Evolutionary conservation across 2,113 vertebrate genomes (phyloP).

Genomic region (Ciconia maguari): DNA sequence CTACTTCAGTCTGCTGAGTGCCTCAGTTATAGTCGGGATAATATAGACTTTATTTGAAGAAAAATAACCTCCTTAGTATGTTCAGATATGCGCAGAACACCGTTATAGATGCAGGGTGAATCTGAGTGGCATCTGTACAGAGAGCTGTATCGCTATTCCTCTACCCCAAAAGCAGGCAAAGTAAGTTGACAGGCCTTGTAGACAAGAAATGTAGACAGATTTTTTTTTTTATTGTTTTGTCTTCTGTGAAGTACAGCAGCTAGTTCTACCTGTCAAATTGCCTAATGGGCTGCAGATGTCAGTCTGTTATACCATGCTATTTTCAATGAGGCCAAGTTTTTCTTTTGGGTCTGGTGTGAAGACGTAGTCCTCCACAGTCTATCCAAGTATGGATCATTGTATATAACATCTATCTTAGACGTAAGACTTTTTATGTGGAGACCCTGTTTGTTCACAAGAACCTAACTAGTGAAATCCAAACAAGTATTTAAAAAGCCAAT

Average conservation of each 20-base stretch:
- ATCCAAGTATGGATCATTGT: not conserved
- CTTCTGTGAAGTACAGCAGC: not conserved
- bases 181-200: not conserved
- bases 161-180: not conserved
- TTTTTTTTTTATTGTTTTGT: not conserved
- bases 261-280: not conserved
- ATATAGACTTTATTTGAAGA: not conserved
- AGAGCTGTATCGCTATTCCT: not conserved
- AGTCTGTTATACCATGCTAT: not conserved
- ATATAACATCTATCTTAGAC: not conserved
- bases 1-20: not conserved
- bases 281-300: not conserved
- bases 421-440: not conserved
- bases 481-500: not conserved
- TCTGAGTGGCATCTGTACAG: not conserved
- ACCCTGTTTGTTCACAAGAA: not conserved
- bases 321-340: not conserved
- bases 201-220: not conserved
- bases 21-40: not conserved
- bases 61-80: not conserved
- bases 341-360: not conserved
- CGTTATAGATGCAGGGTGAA: not conserved
- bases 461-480: not conserved
- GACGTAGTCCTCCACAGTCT: not conserved
- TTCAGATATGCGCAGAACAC: not conserved